Evolutionary conservation across 2,888 invertebrate species (phyloP), one percentile per base, ranked within the genome.

Genomic region (Yponomeuta plumbellus): DNA sequence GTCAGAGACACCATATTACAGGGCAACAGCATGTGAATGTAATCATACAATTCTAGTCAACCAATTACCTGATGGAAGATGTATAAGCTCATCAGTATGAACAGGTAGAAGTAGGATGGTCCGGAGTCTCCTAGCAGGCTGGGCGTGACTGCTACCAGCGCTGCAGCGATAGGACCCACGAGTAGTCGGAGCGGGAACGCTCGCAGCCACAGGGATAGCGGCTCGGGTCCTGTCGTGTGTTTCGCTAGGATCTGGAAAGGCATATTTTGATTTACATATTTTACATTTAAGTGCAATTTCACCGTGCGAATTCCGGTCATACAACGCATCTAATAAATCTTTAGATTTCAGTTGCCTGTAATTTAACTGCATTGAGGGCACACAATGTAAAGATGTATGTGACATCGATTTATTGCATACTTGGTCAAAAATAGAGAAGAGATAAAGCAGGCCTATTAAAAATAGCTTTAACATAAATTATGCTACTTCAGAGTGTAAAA

Each of bases 181-280:
- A 95, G 70, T 61, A 99, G 90, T 71, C 99, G 95, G 74, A 94
- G 94, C 0, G 99, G 99, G 80, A 97, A 96, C 0, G 98, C 98
- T 75, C 94, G 95, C 11, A 99, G 83, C 91, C 96, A 98, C 61
- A 99, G 92, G 67, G 96, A 94, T 86, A 99, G 93, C 0, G 99
- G 99, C 67, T 94, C 93, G 0, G 97, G 96, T 3, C 99, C 98
- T 17, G 96, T 94, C 0, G 97, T 97, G 81, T 97, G 97, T 68
- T 88, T 90, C 0, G 90, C 88, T 70, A 92, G 73, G 5, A 91
- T 80, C 92, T 92, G 75, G 10, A 76, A 34, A 65, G 67, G 23
- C 62, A 59, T 23, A 67, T 17, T 23, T 21, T 62, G 56, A 17
- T 62, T 26, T 68, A 34, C 34, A 34, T 26, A 26, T 26, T 26